phyloP scores from a whole-genome alignment of 2,888 invertebrate genomes.

The Ornithoptera alexandrae region DNA sequence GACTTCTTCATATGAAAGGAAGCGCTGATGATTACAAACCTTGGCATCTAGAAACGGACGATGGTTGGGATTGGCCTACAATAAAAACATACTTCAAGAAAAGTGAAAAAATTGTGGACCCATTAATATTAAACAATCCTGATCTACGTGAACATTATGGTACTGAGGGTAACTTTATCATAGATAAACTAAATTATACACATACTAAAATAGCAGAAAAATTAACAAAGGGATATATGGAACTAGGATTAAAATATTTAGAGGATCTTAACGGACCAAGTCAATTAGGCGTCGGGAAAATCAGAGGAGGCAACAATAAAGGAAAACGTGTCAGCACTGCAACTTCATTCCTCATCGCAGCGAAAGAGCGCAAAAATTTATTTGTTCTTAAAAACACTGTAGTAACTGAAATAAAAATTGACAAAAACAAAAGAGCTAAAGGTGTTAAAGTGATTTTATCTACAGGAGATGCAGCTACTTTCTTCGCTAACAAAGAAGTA shows the following conservation, averaged over 20 bases:
- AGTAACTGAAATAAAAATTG: constrained; percentile 40
- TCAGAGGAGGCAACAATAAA: constrained; percentile 71
- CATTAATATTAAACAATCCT: constrained; percentile 59
- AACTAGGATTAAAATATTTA: constrained; percentile 71
- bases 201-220: constrained; percentile 56
- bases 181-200: constrained; percentile 72
- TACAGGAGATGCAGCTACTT: constrained; percentile 46
- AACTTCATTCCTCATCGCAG: constrained; percentile 69
- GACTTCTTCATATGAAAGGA: constrained; percentile 65
- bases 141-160: constrained; percentile 63
- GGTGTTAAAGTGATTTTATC: constrained; percentile 52
- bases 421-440: constrained; percentile 45
- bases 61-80: constrained; percentile 68
- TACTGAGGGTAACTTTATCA: constrained; percentile 70
- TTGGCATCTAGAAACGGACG: constrained; percentile 58
- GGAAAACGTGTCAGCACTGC: constrained; percentile 79
- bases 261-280: constrained; percentile 64
- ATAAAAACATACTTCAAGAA: constrained; percentile 65
- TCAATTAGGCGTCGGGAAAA: constrained; percentile 78
- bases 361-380: constrained; percentile 56
- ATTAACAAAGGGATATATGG: constrained; percentile 65
- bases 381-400: constrained; percentile 59
- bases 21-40: constrained; percentile 60
- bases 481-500: constrained; percentile 58
- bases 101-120: constrained; percentile 65